Percentiles rank a stretch among this genome's conserved stretches.
Conservation (phyloP, 1,140 invertebrate genomes). For the Steinernema khuongi region DNA sequence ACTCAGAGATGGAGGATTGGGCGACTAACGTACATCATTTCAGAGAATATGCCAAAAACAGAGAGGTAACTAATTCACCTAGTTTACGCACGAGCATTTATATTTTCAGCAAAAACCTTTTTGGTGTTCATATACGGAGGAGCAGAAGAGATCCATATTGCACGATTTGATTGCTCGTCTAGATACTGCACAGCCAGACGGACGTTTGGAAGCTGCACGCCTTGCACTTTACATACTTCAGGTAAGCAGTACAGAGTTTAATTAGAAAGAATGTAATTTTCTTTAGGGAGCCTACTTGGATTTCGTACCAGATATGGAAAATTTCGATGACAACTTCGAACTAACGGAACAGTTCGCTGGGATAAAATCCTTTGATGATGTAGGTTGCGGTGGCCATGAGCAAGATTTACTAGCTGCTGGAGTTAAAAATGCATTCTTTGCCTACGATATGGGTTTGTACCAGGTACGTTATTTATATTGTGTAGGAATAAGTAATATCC, state of each 20-base stretch:
- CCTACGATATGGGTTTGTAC: constrained; percentile 45
- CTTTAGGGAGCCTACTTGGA: constrained; percentile 53
- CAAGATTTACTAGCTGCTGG: constrained; percentile 40
- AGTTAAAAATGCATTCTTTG: constrained; percentile 47
- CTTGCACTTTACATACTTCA: constrained; percentile 54
- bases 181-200: constrained; percentile 42
- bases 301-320: constrained; percentile 39
- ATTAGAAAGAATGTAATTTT: not conserved
- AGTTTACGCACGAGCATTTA: constrained; percentile 25
- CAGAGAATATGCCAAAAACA: constrained; percentile 42
- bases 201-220: constrained; percentile 44
- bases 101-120: constrained; percentile 23
- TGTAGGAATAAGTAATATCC: not conserved
- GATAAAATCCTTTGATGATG: constrained; percentile 18
- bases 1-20: constrained; percentile 56
- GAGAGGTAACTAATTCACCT: constrained; percentile 27
- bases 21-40: constrained; percentile 41
- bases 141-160: constrained; percentile 22
- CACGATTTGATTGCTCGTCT: constrained; percentile 40
- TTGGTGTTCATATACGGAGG: constrained; percentile 19
- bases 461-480: constrained; percentile 34
- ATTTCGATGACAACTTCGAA: constrained; percentile 26
- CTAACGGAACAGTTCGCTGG: not conserved
- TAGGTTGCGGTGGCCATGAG: constrained; percentile 48
- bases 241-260: constrained; percentile 32